Percentiles rank a stretch among this genome's conserved stretches.
phyloP scores from a whole-genome alignment of 2,797 vertebrate species.

The Coregonus ussuriensis region DNA sequence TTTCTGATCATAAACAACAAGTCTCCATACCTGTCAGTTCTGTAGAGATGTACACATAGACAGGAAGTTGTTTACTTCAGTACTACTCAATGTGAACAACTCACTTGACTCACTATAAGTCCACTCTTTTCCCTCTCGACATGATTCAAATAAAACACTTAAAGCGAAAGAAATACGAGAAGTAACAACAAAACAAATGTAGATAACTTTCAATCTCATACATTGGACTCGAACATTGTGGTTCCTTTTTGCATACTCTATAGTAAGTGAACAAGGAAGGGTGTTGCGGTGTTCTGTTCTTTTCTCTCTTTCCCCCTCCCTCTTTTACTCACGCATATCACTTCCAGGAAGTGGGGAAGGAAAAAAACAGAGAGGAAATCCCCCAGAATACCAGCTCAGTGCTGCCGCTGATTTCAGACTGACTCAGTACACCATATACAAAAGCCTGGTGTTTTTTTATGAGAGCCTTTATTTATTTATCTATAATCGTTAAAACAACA shows the following conservation, averaged over 20 bases:
- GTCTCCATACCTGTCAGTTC: not conserved
- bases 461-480: not conserved
- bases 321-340: constrained; percentile 46
- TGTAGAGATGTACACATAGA: constrained; percentile 7
- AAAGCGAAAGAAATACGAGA: constrained; percentile 13
- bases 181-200: constrained; percentile 14
- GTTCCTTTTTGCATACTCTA: constrained; percentile 47
- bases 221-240: constrained; percentile 17
- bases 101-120: constrained; percentile 9
- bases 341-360: constrained; percentile 77
- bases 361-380: constrained; percentile 73
- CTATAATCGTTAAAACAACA: not conserved
- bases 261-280: constrained; percentile 19
- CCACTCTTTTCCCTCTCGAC: not conserved
- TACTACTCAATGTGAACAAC: not conserved
- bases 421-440: not conserved
- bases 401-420: constrained; percentile 42
- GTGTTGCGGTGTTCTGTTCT: not conserved
- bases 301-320: constrained; percentile 34
- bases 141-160: not conserved
- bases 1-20: not conserved
- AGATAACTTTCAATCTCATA: constrained; percentile 19
- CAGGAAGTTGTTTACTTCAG: constrained; percentile 4
- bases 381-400: constrained; percentile 77
- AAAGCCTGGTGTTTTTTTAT: not conserved